Conservation (phyloP, 1,140 invertebrate species). For the Hydropsyche tenuis region DNA sequence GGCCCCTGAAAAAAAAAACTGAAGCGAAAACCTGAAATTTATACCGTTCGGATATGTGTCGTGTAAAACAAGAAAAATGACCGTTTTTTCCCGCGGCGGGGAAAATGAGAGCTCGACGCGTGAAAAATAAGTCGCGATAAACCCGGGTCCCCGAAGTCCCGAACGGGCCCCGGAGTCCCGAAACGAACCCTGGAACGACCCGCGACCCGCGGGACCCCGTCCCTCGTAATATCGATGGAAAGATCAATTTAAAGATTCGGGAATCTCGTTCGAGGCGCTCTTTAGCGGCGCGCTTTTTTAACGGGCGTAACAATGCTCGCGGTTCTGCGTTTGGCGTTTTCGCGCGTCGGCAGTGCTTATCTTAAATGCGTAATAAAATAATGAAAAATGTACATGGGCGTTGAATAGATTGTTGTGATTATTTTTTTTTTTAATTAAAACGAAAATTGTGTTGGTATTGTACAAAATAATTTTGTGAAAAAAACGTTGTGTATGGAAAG, state of each 20-base stretch:
- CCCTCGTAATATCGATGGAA: background rate
- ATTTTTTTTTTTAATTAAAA: too few relatives aligned
- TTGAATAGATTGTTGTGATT: too few relatives aligned
- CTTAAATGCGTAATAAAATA: too few relatives aligned
- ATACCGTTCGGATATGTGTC: slow-evolving; percentile 21
- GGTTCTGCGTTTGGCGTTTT: too few relatives aligned
- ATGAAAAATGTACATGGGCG: too few relatives aligned
- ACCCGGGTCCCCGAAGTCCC: background rate
- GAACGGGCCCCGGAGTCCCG: background rate
- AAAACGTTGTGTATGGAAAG: too few relatives aligned
- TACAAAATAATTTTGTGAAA: too few relatives aligned
- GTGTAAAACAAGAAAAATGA: slow-evolving; percentile 20
- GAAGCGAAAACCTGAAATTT: background rate
- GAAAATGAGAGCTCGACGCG: slow-evolving; percentile 1
- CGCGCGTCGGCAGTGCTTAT: too few relatives aligned
- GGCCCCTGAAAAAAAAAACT: too few relatives aligned
- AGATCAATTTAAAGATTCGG: slow-evolving; percentile 39
- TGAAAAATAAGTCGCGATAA: slow-evolving; percentile 17
- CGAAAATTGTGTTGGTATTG: too few relatives aligned
- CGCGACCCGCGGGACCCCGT: background rate
- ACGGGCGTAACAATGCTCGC: too few relatives aligned
- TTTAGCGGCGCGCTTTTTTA: too few relatives aligned
- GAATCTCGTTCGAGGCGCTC: background rate
- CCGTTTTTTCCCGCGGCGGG: background rate
- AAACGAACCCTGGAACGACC: background rate